phyloP scores from a whole-genome alignment of 30 jellyfish, hydroid and myxozoan species.

The Aurelia sp. region DNA sequence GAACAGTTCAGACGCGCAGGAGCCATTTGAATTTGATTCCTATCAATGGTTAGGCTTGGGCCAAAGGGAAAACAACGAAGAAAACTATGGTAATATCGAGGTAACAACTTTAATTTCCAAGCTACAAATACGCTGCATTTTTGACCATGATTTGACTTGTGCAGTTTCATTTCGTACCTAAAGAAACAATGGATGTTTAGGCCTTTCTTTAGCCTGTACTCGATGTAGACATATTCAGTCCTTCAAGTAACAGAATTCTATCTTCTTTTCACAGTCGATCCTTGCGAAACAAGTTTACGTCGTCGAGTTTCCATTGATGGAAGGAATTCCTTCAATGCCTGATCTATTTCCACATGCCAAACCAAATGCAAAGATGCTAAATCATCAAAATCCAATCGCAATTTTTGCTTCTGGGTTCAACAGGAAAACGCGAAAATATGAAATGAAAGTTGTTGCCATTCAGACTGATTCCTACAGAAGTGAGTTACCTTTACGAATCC shows the following conservation, averaged over 20 bases:
- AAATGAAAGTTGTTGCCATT: constrained; percentile 18
- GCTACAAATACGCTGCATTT: too few species aligned
- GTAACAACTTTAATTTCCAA: too few species aligned
- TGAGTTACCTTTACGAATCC: neutral
- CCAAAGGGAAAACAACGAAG: too few species aligned
- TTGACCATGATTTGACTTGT: too few species aligned
- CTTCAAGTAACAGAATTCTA: neutral
- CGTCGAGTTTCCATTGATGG: constrained; percentile 6
- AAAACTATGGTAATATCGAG: too few species aligned
- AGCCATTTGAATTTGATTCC: too few species aligned
- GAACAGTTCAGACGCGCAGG: too few species aligned
- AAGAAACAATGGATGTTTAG: too few species aligned
- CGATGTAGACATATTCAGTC: too few species aligned
- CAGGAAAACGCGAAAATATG: neutral
- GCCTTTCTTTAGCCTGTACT: too few species aligned
- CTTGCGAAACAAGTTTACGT: constrained; percentile 3
- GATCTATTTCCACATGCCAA: constrained; percentile 1
- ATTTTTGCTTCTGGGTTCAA: neutral
- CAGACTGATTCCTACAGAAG: neutral
- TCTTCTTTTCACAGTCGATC: constrained; percentile 3
- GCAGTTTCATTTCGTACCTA: too few species aligned
- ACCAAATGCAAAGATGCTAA: neutral
- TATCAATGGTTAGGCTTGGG: too few species aligned
- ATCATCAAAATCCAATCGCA: constrained; percentile 5
- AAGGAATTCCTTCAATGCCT: constrained; percentile 11